Evolutionary conservation across 37 sponge, comb jelly and placozoan genomes (phyloP).

Genomic region (Tethya wilhelma): DNA sequence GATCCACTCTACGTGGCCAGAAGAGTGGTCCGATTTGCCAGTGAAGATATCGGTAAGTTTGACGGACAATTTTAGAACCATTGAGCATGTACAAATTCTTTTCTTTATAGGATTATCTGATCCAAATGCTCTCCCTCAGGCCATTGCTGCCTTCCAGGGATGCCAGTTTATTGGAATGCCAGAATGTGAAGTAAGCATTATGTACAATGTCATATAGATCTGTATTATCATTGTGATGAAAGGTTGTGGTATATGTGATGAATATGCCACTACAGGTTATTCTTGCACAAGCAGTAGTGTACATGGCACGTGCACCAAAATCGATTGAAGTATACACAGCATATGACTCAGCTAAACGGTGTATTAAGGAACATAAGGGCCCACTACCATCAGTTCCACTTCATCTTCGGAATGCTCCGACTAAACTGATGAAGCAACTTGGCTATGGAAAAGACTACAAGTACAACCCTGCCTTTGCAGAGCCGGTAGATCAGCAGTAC

Average conservation of each 20-base stretch:
- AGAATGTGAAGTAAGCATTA: conserved; percentile 45
- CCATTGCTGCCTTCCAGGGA: conserved; percentile 55
- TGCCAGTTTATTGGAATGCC: conserved; percentile 67
- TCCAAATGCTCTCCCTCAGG: conserved; percentile 45
- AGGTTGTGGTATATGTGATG: neutral
- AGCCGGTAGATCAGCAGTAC: conserved; percentile 43
- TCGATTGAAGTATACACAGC: conserved; percentile 45
- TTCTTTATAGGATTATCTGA: conserved; percentile 50
- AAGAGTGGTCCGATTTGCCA: conserved; percentile 52
- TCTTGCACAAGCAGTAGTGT: conserved; percentile 63
- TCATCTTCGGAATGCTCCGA: conserved; percentile 64
- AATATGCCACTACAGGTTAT: conserved; percentile 21
- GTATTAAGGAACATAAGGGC: conserved; percentile 21
- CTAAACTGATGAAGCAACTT: conserved; percentile 41
- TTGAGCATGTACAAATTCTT: neutral
- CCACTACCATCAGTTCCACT: conserved; percentile 58
- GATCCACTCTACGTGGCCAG: conserved; percentile 63
- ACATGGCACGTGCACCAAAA: conserved; percentile 66
- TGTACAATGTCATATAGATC: neutral
- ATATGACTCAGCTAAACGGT: conserved; percentile 18
- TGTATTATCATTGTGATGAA: neutral
- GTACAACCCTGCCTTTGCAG: conserved; percentile 41
- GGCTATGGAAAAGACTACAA: conserved; percentile 62
- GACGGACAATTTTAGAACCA: neutral
- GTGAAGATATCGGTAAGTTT: conserved; percentile 62